Evolutionary conservation across 37 sponge, comb jelly and placozoan genomes (phyloP), one percentile per base, ranked within the genome.

Genomic region (Mnemiopsis leidyi): DNA sequence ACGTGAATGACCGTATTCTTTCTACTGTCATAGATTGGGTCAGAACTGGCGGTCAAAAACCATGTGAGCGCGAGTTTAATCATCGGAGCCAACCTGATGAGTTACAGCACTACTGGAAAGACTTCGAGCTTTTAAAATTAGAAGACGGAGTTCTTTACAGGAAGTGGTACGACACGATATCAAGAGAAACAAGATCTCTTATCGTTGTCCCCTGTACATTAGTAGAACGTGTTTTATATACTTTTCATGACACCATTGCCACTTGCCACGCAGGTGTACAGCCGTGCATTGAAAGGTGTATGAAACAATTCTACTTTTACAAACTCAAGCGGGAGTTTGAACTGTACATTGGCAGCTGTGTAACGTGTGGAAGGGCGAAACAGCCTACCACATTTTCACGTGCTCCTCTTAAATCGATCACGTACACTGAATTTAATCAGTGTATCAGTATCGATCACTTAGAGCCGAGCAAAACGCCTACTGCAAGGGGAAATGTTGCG

Each of bases 391-490:
- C 40, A 85, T 39, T 32, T 33, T 18, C 25, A 35, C 38, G 36
- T 24, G 90, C 90, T 38, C 90, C 90, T 85, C 32, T 85, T 20
- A 38, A 39, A 39, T 61, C 90, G 13, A 38, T 40, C 18, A 85
- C 39, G 37, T 85, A 85, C 23, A 38, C 13, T 39, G 61, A 85
- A 24, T 39, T 39, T 39, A 39, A 39, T 85, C 90, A 85, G 26
- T n/a, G 48, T 39, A 85, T 85, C 29, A 24, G 28, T 25, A 85
- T 85, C 16, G 90, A 85, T 85, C 90, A 85, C 90, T 33, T 85
- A 5, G 90, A 85, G 23, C 29, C 25, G n/a, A 39, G 61, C 7
- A 85, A 85, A 37, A 85, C 40, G 23, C 90, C 90, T 23, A 85
- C 32, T 85, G 3, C 90, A 85, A n/a, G 90, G 29, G 35, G 90